Evolutionary conservation across 2,888 invertebrate species (phyloP), one percentile per base, ranked within the genome.

Genomic region (Rhagonycha lutea): DNA sequence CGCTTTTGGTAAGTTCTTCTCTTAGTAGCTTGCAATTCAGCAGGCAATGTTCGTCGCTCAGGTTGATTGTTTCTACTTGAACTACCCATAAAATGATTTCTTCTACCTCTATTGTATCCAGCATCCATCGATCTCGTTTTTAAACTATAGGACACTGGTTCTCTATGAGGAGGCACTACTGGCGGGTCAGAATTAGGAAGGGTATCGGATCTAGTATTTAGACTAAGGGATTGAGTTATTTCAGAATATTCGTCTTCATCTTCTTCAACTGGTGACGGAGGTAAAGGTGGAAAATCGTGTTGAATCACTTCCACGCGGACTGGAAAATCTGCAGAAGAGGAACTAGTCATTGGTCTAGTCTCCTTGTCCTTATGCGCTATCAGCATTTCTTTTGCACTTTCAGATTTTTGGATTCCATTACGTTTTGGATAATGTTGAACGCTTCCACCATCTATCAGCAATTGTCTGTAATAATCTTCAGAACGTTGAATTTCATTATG

Each of bases 51-150:
- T 82, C 94, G 91, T 84, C 94, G 89, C 84, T 94, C 94, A 28
- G 92, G 89, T n/a, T 91, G 90, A 82, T 92, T 89, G 87, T 88
- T 85, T 85, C 90, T 86, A 87, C 90, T 89, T 84, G 92, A 89
- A 82, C 88, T 87, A 86, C 90, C 90, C 78, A 84, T 77, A 85
- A 84, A 86, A 75, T 85, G 86, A 60, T 83, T 84, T 72, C 86
- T 77, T 68, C 83, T 80, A 76, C 83, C 83, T 82, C 85, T 81
- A 79, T 91, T 92, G 84, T 93, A 95, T 80, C 94, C 93, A 3
- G 94, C 94, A 85, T 96, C 95, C 93, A 96, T 95, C 8, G 95
- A 95, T 83, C 95, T 91, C 80, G 95, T 95, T 87, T 95, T 95
- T 78, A 96, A 90, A 79, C 95, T 94, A 84, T 92, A 93, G 8